These are phyloP conservation scores for Frankliniella fusca DNA, from an alignment of 2,888 invertebrate genomes.

Conservation along the genomic window DNA sequence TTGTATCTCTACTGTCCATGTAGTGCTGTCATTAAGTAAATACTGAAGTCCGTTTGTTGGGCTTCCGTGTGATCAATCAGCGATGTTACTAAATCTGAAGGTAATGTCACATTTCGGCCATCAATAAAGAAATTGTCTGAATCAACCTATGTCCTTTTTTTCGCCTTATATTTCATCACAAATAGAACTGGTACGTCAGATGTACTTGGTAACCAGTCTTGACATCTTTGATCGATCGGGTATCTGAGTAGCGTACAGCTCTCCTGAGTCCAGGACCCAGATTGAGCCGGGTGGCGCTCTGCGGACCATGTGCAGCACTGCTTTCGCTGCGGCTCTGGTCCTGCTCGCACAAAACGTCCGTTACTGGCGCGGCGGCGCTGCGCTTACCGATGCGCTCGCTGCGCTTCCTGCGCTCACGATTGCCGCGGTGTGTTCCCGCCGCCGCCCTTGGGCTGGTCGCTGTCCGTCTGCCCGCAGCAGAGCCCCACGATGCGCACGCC, in stretches of 20 bases:
- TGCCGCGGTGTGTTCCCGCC: constrained; percentile 25
- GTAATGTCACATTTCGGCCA: background rate
- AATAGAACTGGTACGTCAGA: background rate
- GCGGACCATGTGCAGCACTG: constrained; percentile 27
- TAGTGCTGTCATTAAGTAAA: background rate
- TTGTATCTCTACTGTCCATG: background rate
- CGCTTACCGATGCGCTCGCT: no score
- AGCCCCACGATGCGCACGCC: constrained; percentile 33
- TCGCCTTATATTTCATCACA: background rate
- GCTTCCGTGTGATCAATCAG: background rate
- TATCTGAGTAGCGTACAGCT: constrained; percentile 26
- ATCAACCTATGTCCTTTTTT: background rate
- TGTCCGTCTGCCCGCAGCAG: constrained; percentile 34
- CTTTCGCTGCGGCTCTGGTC: constrained; percentile 18
- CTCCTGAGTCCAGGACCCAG: constrained; percentile 28
- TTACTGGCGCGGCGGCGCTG: no score
- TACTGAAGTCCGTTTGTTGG: background rate
- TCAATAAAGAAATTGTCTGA: constrained; percentile 15
- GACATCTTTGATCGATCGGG: constrained; percentile 15
- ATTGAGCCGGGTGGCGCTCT: constrained; percentile 27
- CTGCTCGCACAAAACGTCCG: background rate
- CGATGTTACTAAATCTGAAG: background rate
- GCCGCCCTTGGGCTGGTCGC: constrained; percentile 9
- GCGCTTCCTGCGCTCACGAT: background rate
- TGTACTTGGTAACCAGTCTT: background rate